These are phyloP conservation scores for Desmodus rotundus DNA, from an alignment of 2,113 vertebrate species.

Conservation along the genomic window DNA sequence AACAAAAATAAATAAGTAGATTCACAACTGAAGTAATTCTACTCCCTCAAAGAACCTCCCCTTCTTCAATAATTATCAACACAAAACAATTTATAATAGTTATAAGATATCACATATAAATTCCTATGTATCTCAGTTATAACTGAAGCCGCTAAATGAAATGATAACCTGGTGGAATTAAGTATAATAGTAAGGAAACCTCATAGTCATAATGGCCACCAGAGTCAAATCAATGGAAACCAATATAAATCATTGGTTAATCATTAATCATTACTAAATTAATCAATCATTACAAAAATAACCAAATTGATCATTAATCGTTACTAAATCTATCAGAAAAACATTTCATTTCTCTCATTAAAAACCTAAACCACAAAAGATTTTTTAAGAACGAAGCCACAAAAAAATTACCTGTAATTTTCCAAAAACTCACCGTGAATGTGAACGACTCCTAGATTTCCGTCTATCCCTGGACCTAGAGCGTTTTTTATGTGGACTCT, in stretches of 20 bases:
- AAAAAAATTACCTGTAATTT: neutral
- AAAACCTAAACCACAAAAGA: conserved; percentile 26
- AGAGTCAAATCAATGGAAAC: neutral
- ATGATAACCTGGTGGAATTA: neutral
- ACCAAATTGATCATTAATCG: too few species aligned
- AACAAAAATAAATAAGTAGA: conserved; percentile 60
- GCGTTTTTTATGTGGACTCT: conserved; percentile 85
- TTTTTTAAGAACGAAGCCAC: conserved; percentile 10
- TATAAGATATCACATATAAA: neutral
- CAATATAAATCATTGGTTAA: neutral
- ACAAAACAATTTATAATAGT: neutral
- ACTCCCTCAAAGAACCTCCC: conserved; percentile 13
- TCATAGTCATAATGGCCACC: neutral
- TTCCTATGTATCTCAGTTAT: neutral
- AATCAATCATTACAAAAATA: too few species aligned
- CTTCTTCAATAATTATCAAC: conserved; percentile 29
- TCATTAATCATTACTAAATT: neutral
- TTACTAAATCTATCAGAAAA: conserved; percentile 18
- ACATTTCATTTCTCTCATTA: neutral
- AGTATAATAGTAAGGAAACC: neutral
- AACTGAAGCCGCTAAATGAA: neutral
- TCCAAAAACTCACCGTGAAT: conserved; percentile 80
- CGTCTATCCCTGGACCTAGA: conserved; percentile 89
- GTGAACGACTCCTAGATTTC: conserved; percentile 88
- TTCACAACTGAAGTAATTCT: conserved; percentile 44